These are phyloP conservation scores for Eudorcas thomsonii DNA, from an alignment of 2,113 vertebrate species.

Conservation along the genomic window DNA sequence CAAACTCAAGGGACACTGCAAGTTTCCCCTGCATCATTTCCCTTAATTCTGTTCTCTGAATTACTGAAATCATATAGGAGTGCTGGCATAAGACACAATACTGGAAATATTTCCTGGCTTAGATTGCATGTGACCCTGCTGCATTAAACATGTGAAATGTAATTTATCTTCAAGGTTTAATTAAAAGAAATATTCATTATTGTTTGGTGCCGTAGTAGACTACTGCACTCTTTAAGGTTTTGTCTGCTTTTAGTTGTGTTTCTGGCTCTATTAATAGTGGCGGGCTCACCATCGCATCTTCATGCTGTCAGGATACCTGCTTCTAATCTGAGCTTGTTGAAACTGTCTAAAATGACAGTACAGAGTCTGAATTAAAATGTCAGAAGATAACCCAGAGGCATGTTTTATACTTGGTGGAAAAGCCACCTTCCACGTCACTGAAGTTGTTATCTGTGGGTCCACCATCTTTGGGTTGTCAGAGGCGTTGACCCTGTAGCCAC, in stretches of 20 bases:
- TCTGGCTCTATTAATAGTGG: not conserved
- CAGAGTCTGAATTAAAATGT: not conserved
- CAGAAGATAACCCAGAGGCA: not conserved
- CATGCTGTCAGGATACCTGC: not conserved
- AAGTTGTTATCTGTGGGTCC: not conserved
- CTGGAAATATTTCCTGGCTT: slow-evolving; percentile 12
- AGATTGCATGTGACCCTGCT: not conserved
- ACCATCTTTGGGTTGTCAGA: rapidly evolving
- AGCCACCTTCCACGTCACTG: not conserved
- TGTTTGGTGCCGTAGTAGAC: not conserved
- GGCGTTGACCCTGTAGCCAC: not conserved
- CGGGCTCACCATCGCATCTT: not conserved
- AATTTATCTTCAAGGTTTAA: slow-evolving; percentile 1
- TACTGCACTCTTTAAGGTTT: not conserved
- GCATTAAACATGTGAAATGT: not conserved
- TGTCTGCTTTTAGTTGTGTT: slow-evolving; percentile 10
- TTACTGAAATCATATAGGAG: not conserved
- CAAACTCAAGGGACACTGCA: not conserved
- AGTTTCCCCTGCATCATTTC: not conserved
- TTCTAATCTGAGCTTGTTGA: not conserved
- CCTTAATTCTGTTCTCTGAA: not conserved
- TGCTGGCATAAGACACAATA: not conserved
- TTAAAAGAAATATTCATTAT: slow-evolving; percentile 11
- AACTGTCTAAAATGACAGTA: not conserved
- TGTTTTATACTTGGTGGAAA: not conserved